Evolutionary conservation across 2,888 invertebrate genomes (phyloP), one percentile per base, ranked within the genome.

Genomic region (Cinara cedri): DNA sequence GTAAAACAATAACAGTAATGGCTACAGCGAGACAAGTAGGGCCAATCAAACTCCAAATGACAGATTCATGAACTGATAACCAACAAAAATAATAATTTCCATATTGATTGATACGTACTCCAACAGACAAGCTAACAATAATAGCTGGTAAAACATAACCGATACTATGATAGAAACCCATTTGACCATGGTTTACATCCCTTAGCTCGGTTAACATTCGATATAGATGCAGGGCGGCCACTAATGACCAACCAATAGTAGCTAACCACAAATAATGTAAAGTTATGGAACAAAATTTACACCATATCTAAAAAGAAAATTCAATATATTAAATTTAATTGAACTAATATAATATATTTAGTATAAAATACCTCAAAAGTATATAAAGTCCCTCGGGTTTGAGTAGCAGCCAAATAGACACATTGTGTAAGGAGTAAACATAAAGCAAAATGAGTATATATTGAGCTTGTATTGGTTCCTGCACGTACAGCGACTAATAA

Each of bases 41-140:
- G 3, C 95, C 94, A 83, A 97, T 95, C 84, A 97, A 90, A 88
- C 96, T 94, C 97, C 97, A 98, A 63, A 97, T 93, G 26, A 97
- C 94, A 26, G 93, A 92, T 86, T 97, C 96, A 85, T 96, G 95
- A 60, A 96, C 91, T 11, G 95, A 94, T 82, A 98, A 89, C 97
- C 97, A 98, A 86, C 98, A 98, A 86, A 97, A 97, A 82, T 94
- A 90, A 84, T 93, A 92, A 85, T 95, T 97, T 83, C 97, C 97
- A 86, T 97, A 98, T 85, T 96, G 96, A 84, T 97, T 96, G 54
- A 96, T 96, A 78, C 96, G 90, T 0, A 97, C 95, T 0, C 96
- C 95, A 42, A 97, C 95, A 3, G 97, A 93, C 26, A 98, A 88
- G 49, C 95, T 95, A 0, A 97, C 94, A 66, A 94, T 90, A 16